These are phyloP conservation scores for Julus scandinavius DNA, from an alignment of 2,888 invertebrate genomes.

Conservation along the genomic window DNA sequence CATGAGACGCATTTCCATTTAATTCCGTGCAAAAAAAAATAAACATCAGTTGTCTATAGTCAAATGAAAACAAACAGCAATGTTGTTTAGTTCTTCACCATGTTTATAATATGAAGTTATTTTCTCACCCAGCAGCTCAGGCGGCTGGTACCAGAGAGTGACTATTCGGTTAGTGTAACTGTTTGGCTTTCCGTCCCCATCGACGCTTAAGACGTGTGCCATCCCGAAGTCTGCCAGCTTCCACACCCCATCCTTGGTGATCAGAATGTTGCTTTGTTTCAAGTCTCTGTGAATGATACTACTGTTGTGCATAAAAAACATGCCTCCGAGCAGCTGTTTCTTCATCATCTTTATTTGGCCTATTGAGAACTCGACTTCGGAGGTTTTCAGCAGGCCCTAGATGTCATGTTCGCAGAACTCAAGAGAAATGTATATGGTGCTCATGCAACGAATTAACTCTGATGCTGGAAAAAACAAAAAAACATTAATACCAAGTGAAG, in stretches of 20 bases:
- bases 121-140: constrained; percentile 81
- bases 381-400: constrained; percentile 93
- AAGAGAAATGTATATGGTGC: constrained; percentile 95
- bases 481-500: too few species aligned
- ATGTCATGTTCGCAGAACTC: constrained; percentile 99
- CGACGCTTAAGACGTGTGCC: constrained; percentile 91
- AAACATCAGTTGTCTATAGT: not conserved
- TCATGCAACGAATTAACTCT: constrained; percentile 79
- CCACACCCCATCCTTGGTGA: constrained; percentile 92
- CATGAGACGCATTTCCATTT: not conserved
- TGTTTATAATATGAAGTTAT: constrained; percentile 63
- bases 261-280: constrained; percentile 98
- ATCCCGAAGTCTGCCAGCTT: constrained; percentile 99
- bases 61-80: not conserved
- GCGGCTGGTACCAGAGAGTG: constrained; percentile 92
- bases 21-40: not conserved
- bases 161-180: constrained; percentile 98
- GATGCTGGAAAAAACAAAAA: constrained; percentile 67
- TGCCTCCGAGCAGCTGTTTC: constrained; percentile 80
- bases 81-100: not conserved
- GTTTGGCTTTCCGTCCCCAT: constrained; percentile 84
- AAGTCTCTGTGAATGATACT: constrained; percentile 96
- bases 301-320: constrained; percentile 96
- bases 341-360: constrained; percentile 92
- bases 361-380: constrained; percentile 93